phyloP scores from a whole-genome alignment of 1,140 invertebrate genomes.

The Bombus huntii region DNA sequence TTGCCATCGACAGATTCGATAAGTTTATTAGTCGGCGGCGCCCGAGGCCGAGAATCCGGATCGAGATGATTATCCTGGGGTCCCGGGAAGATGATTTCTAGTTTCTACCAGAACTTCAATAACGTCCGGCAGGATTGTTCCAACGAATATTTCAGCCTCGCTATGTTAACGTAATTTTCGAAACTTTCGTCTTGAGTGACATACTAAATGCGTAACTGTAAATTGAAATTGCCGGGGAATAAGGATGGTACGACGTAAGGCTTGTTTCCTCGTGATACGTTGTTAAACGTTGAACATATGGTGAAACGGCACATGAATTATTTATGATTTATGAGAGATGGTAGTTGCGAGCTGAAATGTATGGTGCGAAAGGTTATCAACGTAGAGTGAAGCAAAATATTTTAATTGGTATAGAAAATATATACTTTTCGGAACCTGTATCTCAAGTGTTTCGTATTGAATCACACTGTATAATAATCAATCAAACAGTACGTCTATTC shows the following conservation, averaged over 20 bases:
- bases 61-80: not conserved
- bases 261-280: not conserved
- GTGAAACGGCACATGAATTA: not conserved
- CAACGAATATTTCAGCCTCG: too few relatives aligned
- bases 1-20: conserved; percentile 11
- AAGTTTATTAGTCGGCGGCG: conserved; percentile 26
- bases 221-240: not conserved
- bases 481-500: not conserved
- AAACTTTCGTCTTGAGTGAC: not conserved
- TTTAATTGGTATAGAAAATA: not conserved
- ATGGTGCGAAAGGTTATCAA: not conserved
- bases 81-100: not conserved
- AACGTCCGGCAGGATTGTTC: not conserved
- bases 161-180: not conserved
- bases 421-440: too few relatives aligned
- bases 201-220: conserved; percentile 9
- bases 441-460: too few relatives aligned
- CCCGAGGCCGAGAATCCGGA: not conserved
- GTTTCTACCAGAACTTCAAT: not conserved
- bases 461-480: too few relatives aligned
- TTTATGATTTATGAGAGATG: not conserved
- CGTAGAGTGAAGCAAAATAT: not conserved
- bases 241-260: not conserved
- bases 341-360: too few relatives aligned
- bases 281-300: not conserved